phyloP scores from a whole-genome alignment of 2,113 vertebrate genomes.

The Microtus montanus region DNA sequence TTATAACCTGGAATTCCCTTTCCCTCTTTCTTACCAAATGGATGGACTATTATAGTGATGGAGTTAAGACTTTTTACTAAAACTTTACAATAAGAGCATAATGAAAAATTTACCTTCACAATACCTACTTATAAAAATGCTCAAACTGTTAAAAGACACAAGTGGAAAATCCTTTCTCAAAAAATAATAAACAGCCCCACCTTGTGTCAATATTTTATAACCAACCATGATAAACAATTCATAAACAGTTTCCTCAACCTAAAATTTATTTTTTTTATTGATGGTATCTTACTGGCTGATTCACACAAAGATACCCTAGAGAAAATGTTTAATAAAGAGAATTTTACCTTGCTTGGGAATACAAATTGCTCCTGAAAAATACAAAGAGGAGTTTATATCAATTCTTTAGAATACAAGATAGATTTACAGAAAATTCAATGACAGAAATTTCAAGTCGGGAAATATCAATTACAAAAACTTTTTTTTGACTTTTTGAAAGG shows the following conservation, averaged over 20 bases:
- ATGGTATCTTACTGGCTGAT: not conserved
- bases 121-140: not conserved
- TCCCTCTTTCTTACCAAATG: too few species aligned
- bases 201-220: not conserved
- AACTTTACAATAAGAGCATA: not conserved
- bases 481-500: too few species aligned
- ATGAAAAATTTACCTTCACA: not conserved
- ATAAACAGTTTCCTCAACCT: not conserved
- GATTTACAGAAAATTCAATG: not conserved
- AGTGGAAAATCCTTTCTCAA: not conserved
- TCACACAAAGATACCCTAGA: not conserved
- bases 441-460: not conserved
- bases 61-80: too few species aligned
- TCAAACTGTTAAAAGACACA: not conserved
- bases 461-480: not conserved
- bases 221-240: not conserved
- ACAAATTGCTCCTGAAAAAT: not conserved
- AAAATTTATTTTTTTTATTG: not conserved
- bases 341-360: not conserved
- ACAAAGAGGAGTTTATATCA: not conserved
- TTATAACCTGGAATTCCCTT: too few species aligned
- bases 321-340: not conserved
- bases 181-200: not conserved
- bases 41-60: too few species aligned
- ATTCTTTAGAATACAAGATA: not conserved